phyloP scores from a whole-genome alignment of 2,113 vertebrate species.

The Cichladusa arquata region DNA sequence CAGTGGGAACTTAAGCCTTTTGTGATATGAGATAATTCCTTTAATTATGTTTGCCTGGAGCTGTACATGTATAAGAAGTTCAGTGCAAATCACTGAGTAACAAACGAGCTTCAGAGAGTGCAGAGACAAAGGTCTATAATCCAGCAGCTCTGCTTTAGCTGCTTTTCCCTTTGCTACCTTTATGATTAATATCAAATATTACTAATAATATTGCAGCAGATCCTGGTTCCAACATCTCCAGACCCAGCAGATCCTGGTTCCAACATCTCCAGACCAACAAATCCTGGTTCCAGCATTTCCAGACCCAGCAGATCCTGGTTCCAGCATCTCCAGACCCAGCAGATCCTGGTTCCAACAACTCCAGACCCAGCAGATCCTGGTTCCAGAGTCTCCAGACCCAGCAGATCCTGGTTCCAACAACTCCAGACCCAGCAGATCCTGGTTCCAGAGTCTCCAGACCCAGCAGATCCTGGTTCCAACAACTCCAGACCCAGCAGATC shows the following conservation, averaged over 20 bases:
- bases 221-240: fast-evolving
- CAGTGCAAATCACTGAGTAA: neutral
- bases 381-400: neutral
- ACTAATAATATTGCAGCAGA: neutral
- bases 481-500: neutral
- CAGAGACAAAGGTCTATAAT: neutral
- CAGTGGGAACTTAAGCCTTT: constrained; percentile 15
- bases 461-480: fast-evolving
- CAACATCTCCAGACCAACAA: neutral
- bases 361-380: too few relatives aligned
- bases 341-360: too few relatives aligned
- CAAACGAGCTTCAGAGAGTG: neutral
- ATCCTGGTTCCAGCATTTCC: neutral
- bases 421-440: neutral
- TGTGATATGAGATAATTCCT: constrained; percentile 20
- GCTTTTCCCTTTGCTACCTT: neutral
- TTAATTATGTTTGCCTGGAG: constrained; percentile 37
- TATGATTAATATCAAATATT: neutral
- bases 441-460: fast-evolving
- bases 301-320: neutral
- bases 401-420: fast-evolving
- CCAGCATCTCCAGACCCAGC: neutral
- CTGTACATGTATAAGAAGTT: constrained; percentile 1
- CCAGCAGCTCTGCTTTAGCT: neutral
- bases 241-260: neutral